phyloP scores from a whole-genome alignment of 1,140 invertebrate genomes.

The Drosophila parabipectinata region DNA sequence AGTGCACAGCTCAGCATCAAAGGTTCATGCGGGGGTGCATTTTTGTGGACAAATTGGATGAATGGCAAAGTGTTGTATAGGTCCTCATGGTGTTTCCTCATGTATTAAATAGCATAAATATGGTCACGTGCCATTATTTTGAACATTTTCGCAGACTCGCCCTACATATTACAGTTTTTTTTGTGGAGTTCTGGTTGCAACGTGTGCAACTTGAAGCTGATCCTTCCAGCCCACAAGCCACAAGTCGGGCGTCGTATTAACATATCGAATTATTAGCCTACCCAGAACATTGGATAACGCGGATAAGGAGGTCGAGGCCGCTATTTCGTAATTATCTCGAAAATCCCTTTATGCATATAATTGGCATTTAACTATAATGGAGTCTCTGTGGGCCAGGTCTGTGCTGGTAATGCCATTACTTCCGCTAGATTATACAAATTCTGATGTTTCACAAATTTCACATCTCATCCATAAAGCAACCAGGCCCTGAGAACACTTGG shows the following conservation, averaged over 20 bases:
- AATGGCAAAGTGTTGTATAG: slow-evolving; percentile 45
- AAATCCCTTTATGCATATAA: slow-evolving; percentile 77
- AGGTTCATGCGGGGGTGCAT: slow-evolving; percentile 26
- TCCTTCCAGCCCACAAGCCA: slow-evolving; percentile 37
- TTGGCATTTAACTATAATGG: slow-evolving; percentile 71
- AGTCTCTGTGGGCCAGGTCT: slow-evolving; percentile 53
- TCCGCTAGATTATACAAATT: slow-evolving; percentile 61
- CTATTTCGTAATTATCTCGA: slow-evolving; percentile 73
- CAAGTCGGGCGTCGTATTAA: slow-evolving; percentile 62
- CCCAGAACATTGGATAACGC: slow-evolving; percentile 82
- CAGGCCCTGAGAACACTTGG: slow-evolving; percentile 17
- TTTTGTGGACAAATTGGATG: slow-evolving; percentile 40
- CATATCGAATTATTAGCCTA: slow-evolving; percentile 81
- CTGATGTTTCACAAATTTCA: slow-evolving; percentile 26
- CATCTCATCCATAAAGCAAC: slow-evolving; percentile 9
- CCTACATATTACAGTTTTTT: slow-evolving; percentile 8
- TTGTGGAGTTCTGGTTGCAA: slow-evolving; percentile 6
- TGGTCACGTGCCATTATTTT: slow-evolving; percentile 76
- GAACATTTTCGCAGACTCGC: slow-evolving; percentile 35
- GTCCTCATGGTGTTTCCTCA: slow-evolving; percentile 59
- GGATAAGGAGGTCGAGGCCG: slow-evolving; percentile 62
- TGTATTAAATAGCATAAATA: slow-evolving; percentile 80
- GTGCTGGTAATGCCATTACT: slow-evolving; percentile 62
- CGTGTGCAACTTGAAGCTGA: slow-evolving; percentile 68
- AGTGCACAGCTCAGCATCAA: slow-evolving; percentile 22